Percentiles rank a stretch among this genome's conserved stretches.
Conservation (phyloP, 2,113 vertebrate species). For the Rutilus rutilus region DNA sequence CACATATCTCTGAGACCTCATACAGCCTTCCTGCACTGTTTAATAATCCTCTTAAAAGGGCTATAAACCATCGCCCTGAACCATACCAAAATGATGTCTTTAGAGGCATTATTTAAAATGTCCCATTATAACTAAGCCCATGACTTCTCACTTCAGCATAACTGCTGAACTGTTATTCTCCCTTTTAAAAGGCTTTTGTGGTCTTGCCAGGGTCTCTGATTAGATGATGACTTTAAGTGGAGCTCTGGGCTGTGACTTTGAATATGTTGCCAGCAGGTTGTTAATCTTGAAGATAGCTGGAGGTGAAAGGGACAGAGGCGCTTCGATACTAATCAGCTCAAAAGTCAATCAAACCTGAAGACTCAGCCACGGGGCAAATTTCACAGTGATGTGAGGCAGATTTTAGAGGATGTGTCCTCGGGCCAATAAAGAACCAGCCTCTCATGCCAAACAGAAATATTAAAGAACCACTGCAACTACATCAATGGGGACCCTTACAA, state of each 20-base stretch:
- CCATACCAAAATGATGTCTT: conserved; percentile 1
- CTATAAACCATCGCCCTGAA: conserved; percentile 6
- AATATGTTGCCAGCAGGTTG: conserved; percentile 48
- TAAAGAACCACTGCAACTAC: not conserved
- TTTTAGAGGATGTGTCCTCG: conserved; percentile 1
- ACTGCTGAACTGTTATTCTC: conserved; percentile 36
- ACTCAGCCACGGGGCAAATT: not conserved
- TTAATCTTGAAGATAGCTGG: conserved; percentile 46
- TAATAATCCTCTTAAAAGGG: conserved; percentile 29
- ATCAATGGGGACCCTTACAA: not conserved
- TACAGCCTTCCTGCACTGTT: not conserved
- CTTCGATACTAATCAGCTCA: conserved; percentile 53
- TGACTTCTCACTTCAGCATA: conserved; percentile 1
- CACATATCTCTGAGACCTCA: not conserved
- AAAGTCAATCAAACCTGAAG: conserved; percentile 32
- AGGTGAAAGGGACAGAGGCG: conserved; percentile 36
- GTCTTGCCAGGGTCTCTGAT: conserved; percentile 4
- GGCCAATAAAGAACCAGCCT: not conserved
- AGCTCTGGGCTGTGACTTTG: conserved; percentile 45
- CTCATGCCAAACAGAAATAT: not conserved
- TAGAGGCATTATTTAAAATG: conserved; percentile 40
- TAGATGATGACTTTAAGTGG: conserved; percentile 48
- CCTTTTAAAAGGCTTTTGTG: conserved; percentile 27
- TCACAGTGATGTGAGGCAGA: conserved; percentile 7
- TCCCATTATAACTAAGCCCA: not conserved